Conservation (phyloP, 1,140 invertebrate species). For the Ceratina calcarata region DNA sequence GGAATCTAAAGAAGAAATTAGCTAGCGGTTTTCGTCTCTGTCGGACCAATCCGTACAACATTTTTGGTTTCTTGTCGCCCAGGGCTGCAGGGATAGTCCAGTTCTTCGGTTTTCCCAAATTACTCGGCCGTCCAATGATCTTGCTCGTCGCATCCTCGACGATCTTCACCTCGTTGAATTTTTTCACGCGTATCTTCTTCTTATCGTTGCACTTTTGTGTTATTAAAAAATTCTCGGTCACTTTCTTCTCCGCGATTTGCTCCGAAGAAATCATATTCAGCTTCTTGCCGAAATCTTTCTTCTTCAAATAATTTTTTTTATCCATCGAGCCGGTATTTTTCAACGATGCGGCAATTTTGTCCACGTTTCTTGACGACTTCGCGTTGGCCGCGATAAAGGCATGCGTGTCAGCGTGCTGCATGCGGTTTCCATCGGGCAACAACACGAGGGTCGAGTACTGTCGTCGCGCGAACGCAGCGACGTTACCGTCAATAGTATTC, state of each 20-base stretch:
- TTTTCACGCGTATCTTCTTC: neutral
- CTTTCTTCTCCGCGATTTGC: neutral
- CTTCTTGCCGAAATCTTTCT: neutral
- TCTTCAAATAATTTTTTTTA: neutral
- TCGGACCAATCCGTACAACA: constrained; percentile 20
- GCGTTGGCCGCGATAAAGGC: neutral
- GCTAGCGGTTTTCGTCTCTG: neutral
- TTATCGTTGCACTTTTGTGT: neutral
- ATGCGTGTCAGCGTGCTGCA: too few species aligned
- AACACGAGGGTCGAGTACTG: constrained; percentile 7
- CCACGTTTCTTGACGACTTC: neutral
- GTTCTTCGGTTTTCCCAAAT: constrained; percentile 11
- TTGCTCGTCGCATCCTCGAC: neutral
- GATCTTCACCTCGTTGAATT: neutral
- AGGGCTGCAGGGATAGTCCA: constrained; percentile 31
- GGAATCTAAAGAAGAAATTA: constrained; percentile 20
- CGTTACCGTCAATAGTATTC: neutral
- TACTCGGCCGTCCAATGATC: neutral
- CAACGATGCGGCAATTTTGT: neutral
- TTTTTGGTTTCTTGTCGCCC: constrained; percentile 32
- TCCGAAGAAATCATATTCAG: neutral
- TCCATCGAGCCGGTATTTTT: neutral
- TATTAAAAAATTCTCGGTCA: neutral
- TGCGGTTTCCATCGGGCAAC: neutral
- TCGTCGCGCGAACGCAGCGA: neutral